Conservation (phyloP, 2,113 vertebrate genomes). For the Salminus brasiliensis region DNA sequence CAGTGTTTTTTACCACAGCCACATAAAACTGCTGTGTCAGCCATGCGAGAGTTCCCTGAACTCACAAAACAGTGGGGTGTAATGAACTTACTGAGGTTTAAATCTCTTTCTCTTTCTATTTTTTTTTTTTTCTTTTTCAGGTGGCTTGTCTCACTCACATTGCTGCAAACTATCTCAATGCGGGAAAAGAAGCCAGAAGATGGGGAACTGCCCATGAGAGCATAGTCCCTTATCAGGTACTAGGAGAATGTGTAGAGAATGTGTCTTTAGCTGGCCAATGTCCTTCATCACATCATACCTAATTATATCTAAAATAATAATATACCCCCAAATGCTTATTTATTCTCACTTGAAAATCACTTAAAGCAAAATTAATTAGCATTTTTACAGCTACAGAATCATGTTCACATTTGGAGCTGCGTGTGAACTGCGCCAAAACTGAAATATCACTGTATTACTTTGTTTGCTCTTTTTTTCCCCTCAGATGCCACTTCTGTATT, state of each 20-base stretch:
- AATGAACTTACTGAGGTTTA: constrained; percentile 34
- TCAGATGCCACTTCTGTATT: no score
- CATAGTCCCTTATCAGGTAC: constrained; percentile 89
- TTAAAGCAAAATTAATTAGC: no score
- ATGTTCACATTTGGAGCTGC: no score
- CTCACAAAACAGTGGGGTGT: constrained; percentile 14
- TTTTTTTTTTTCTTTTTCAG: constrained; percentile 62
- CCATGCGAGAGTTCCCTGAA: neutral
- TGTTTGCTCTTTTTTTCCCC: no score
- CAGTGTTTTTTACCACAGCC: neutral
- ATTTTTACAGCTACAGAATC: no score
- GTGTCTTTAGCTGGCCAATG: neutral
- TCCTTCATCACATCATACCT: no score
- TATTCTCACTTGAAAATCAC: no score
- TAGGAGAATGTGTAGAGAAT: neutral
- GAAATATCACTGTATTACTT: no score
- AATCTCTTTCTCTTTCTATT: constrained; percentile 4
- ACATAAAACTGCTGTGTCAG: constrained; percentile 14
- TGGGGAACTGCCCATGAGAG: constrained; percentile 88
- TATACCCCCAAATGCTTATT: no score
- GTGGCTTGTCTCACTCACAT: constrained; percentile 86
- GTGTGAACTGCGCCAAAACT: no score
- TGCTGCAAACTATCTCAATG: constrained; percentile 85
- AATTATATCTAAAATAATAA: no score
- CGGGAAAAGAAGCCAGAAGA: constrained; percentile 75